A percentile compares a stretch with the other conserved stretches of the same genome.
phyloP scores from a whole-genome alignment of 1,140 invertebrate genomes.

The Hetaerina americana region DNA sequence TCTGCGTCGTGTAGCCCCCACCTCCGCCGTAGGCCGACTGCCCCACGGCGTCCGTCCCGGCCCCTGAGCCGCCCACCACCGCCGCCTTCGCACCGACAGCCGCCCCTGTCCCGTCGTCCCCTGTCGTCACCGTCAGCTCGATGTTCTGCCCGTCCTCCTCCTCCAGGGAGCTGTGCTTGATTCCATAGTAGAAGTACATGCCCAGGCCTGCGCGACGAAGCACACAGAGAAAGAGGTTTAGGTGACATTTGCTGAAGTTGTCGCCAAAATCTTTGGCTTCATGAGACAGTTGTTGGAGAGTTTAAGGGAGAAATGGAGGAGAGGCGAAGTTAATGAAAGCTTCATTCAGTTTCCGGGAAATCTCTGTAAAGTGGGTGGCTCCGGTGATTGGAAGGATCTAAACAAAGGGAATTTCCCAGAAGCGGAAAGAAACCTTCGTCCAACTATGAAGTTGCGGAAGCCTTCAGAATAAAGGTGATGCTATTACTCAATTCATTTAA shows the following conservation, averaged over 20 bases:
- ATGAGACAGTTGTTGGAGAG: too few relatives aligned
- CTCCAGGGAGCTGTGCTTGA: constrained; percentile 70
- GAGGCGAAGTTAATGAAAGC: neutral
- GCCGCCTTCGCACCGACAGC: constrained; percentile 32
- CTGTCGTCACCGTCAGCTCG: constrained; percentile 18
- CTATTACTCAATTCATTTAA: too few relatives aligned
- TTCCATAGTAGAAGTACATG: constrained; percentile 87
- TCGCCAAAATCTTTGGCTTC: neutral
- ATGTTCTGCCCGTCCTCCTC: constrained; percentile 31
- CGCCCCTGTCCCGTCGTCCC: constrained; percentile 16
- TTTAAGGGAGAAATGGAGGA: neutral
- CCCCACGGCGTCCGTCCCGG: constrained; percentile 18
- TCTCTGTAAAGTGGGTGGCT: neutral
- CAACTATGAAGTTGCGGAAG: too few relatives aligned
- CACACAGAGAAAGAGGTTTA: too few relatives aligned
- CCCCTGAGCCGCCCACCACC: neutral
- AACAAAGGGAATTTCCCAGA: too few relatives aligned
- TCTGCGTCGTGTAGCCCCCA: neutral
- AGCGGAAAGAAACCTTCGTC: too few relatives aligned
- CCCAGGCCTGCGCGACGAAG: constrained; percentile 46
- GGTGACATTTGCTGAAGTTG: too few relatives aligned
- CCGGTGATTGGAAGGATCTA: neutral
- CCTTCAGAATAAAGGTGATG: too few relatives aligned
- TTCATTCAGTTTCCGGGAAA: neutral
- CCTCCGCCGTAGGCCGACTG: constrained; percentile 24